Evolutionary conservation across 2,797 vertebrate species (phyloP).

Genomic region (Geotrypetes seraphini): DNA sequence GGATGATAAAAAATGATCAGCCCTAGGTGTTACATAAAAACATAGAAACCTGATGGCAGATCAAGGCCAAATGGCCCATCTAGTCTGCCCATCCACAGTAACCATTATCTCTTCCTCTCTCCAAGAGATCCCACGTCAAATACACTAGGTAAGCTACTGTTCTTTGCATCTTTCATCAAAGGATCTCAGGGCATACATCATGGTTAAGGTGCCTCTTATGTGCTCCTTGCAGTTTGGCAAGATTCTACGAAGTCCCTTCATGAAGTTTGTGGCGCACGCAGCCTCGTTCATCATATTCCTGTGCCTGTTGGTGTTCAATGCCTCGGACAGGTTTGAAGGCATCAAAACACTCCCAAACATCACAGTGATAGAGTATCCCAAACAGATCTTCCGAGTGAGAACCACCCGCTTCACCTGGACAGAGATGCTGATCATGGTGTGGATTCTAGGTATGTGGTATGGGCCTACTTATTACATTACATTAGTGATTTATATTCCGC

Average conservation of each 20-base stretch:
- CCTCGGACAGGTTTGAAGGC: constrained; percentile 77
- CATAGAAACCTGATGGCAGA: too few species aligned
- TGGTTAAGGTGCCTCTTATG: constrained; percentile 6
- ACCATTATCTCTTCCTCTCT: too few species aligned
- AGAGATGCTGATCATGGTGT: constrained; percentile 81
- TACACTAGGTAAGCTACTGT: too few species aligned
- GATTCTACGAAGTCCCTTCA: constrained; percentile 74
- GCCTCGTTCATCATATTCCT: constrained; percentile 84
- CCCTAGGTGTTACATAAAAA: too few species aligned
- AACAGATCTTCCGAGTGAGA: constrained; percentile 78
- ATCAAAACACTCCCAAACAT: constrained; percentile 68
- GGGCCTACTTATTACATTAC: too few species aligned
- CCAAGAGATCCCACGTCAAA: too few species aligned
- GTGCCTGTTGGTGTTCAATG: constrained; percentile 77
- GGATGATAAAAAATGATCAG: too few species aligned
- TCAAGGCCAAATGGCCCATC: too few species aligned
- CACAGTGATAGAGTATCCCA: constrained; percentile 72
- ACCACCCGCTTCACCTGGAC: constrained; percentile 79
- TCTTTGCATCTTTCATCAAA: too few species aligned
- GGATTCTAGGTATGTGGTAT: constrained; percentile 78
- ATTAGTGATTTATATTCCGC: too few species aligned
- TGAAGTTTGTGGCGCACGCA: constrained; percentile 82
- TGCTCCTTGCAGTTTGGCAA: constrained; percentile 62
- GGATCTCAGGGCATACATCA: too few species aligned
- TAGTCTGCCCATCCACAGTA: too few species aligned